Evolutionary conservation across 2,888 invertebrate genomes (phyloP).

Genomic region (Acanthosepion esculentum): DNA sequence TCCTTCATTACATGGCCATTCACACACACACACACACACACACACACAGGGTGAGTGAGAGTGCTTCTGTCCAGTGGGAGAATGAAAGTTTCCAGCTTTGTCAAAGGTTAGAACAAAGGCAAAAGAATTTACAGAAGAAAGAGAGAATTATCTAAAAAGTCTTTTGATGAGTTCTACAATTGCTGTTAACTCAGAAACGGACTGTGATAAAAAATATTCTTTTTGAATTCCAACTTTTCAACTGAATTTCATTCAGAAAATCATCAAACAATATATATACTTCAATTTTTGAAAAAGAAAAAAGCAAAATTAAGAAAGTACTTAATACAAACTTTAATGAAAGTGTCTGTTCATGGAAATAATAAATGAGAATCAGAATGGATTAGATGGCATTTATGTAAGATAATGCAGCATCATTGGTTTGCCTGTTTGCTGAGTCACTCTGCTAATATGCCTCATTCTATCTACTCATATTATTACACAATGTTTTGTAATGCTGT

Average conservation of each 20-base stretch:
- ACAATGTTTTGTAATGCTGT: too few species aligned
- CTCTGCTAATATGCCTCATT: too few species aligned
- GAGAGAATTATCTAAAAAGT: too few species aligned
- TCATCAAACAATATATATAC: too few species aligned
- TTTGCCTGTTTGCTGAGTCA: neutral
- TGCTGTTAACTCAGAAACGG: neutral
- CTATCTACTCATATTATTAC: too few species aligned
- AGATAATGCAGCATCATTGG: neutral
- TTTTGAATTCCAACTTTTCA: too few species aligned
- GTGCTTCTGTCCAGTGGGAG: neutral
- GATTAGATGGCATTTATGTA: neutral
- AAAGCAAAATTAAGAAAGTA: neutral
- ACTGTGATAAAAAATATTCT: neutral
- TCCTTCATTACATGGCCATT: neutral
- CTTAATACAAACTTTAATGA: neutral
- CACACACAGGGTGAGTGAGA: neutral
- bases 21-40: neutral
- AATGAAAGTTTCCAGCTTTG: neutral
- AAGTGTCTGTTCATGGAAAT: neutral
- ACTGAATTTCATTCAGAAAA: too few species aligned
- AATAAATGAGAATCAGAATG: neutral
- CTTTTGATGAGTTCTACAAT: neutral
- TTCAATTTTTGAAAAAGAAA: neutral
- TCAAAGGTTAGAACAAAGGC: too few species aligned
- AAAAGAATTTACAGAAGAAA: neutral